Conservation (phyloP, 2,888 invertebrate species). For the Beris morrisii region DNA sequence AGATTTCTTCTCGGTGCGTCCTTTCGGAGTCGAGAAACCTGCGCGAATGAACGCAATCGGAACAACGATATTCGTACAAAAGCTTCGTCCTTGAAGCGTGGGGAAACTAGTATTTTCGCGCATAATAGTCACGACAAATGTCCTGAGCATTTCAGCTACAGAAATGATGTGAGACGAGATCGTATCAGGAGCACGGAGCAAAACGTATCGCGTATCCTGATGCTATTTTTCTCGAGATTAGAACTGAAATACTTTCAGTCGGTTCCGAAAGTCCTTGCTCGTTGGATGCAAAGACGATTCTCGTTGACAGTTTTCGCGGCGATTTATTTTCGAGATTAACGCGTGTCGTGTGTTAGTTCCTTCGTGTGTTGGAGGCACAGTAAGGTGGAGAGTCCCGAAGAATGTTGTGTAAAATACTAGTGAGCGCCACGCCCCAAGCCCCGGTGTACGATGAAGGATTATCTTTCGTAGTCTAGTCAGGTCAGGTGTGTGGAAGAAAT, state of each 20-base stretch:
- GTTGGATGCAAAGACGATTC: conserved; percentile 8
- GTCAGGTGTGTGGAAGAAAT: too few species aligned
- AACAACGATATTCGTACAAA: too few species aligned
- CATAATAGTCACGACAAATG: too few species aligned
- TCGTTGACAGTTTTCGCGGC: too few species aligned
- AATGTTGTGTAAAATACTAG: conserved; percentile 29
- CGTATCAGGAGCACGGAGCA: conserved; percentile 16
- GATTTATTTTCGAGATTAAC: conserved; percentile 14
- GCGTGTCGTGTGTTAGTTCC: conserved; percentile 15
- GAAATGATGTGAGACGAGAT: conserved; percentile 29
- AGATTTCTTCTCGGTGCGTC: neutral
- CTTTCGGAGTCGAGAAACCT: conserved; percentile 22
- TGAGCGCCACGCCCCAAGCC: conserved; percentile 30
- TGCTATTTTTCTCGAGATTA: conserved; percentile 30
- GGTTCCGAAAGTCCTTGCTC: conserved; percentile 27
- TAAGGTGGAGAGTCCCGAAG: conserved; percentile 12
- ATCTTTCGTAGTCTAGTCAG: too few species aligned
- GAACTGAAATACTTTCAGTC: conserved; percentile 30
- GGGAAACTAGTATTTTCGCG: too few species aligned
- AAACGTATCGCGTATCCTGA: conserved; percentile 3
- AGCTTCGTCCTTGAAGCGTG: too few species aligned
- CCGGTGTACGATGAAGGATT: conserved; percentile 13
- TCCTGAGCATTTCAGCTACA: neutral
- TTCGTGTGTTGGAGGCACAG: conserved; percentile 4
- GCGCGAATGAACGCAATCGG: neutral